Percentiles rank a stretch among this genome's conserved stretches.
Evolutionary conservation across 2,797 vertebrate genomes (phyloP).

Genomic region (Leucoraja ocellata): DNA sequence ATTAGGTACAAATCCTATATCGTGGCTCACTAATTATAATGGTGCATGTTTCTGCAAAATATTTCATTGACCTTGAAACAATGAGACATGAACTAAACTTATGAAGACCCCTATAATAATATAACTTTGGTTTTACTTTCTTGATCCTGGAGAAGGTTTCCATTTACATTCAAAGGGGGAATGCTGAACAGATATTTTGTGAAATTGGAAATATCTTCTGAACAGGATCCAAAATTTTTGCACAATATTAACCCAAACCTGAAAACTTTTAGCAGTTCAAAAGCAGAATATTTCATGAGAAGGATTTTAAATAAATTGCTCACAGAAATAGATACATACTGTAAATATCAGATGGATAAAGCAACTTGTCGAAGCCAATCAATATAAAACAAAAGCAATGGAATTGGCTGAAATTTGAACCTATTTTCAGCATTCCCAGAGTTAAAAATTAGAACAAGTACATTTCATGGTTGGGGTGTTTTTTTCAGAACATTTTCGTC

Average conservation of each 20-base stretch:
- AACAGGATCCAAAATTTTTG: not conserved
- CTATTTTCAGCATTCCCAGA: not conserved
- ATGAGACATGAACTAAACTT: not conserved
- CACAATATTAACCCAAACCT: constrained; percentile 7
- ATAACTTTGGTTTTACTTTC: not conserved
- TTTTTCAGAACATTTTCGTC: not conserved
- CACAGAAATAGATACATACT: not conserved
- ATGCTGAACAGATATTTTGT: not conserved
- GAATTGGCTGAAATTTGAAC: not conserved
- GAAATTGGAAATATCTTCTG: not conserved
- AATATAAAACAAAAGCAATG: not conserved
- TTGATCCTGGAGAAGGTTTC: not conserved
- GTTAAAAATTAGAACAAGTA: not conserved
- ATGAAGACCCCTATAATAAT: not conserved
- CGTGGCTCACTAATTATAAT: not conserved
- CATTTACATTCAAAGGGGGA: not conserved
- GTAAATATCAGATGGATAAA: too few species aligned
- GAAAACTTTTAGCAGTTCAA: not conserved
- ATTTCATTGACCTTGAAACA: not conserved
- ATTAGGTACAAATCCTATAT: not conserved
- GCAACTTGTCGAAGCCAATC: not conserved
- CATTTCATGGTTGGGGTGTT: not conserved
- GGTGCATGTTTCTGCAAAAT: not conserved
- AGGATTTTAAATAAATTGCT: not conserved
- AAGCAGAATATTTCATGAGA: not conserved